Conservation (phyloP, 1,140 invertebrate species). For the Aphelenchoides besseyi region DNA sequence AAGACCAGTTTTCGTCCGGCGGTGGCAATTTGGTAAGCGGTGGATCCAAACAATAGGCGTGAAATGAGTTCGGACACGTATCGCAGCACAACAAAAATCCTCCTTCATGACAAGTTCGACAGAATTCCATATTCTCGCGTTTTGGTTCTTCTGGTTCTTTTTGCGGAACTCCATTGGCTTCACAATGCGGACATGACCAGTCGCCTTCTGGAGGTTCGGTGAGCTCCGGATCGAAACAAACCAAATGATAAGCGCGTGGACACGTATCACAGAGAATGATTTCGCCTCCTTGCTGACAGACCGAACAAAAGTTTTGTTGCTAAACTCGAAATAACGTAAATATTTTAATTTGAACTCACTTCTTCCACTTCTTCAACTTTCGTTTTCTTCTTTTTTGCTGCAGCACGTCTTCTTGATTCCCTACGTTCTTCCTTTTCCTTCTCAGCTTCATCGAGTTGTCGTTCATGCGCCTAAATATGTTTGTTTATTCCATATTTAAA, state of each 20-base stretch:
- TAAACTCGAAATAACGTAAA: slow-evolving; percentile 70
- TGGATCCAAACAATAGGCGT: slow-evolving; percentile 93
- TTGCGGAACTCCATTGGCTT: slow-evolving; percentile 43
- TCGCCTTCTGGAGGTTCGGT: slow-evolving; percentile 92
- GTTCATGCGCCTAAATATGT: slow-evolving; percentile 44
- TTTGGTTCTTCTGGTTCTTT: slow-evolving; percentile 65
- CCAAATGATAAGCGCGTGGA: slow-evolving; percentile 91
- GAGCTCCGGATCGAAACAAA: slow-evolving; percentile 96
- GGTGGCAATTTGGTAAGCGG: slow-evolving; percentile 74
- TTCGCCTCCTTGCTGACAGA: slow-evolving; percentile 99
- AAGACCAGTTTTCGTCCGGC: slow-evolving; percentile 84
- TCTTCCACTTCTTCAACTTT: slow-evolving; percentile 23
- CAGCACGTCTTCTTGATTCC: slow-evolving; percentile 26
- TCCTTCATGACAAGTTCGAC: slow-evolving; percentile 76
- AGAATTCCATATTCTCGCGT: slow-evolving; percentile 87
- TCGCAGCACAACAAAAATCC: slow-evolving; percentile 96
- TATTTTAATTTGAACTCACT: slow-evolving; percentile 2
- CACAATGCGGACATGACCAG: slow-evolving; percentile 98
- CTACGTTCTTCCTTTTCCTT: slow-evolving; percentile 46
- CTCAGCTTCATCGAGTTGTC: slow-evolving; percentile 41
- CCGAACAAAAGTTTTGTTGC: slow-evolving; percentile 98
- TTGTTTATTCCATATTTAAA: no score
- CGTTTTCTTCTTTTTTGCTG: slow-evolving; percentile 30
- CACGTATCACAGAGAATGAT: slow-evolving; percentile 99
- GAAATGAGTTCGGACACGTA: slow-evolving; percentile 91